Conservation (phyloP, 2,797 vertebrate species). For the Prunella strophiata region DNA sequence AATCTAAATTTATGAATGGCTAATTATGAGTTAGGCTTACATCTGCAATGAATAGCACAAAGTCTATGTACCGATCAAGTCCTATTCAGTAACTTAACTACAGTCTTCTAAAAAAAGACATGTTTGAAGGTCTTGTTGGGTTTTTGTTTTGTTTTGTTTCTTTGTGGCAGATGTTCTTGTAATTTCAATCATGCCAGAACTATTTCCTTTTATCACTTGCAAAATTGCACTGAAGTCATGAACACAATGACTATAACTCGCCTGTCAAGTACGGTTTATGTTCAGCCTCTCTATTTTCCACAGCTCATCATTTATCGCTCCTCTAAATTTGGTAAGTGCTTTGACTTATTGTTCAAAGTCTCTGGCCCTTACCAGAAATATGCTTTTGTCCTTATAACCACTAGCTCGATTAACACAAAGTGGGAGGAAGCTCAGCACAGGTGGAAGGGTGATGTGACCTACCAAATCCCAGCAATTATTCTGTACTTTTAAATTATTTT, state of each 20-base stretch:
- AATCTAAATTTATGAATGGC: neutral
- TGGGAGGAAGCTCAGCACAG: neutral
- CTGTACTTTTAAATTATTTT: neutral
- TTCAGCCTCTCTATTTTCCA: neutral
- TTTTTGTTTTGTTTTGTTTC: neutral
- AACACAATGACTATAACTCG: neutral
- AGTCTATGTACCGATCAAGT: neutral
- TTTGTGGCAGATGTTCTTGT: slow-evolving; percentile 40
- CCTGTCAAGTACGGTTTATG: neutral
- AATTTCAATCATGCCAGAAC: slow-evolving; percentile 9
- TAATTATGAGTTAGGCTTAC: slow-evolving; percentile 3
- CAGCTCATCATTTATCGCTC: neutral
- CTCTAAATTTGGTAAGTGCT: neutral
- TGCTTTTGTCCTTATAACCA: neutral
- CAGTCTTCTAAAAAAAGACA: slow-evolving; percentile 26
- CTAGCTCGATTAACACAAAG: neutral
- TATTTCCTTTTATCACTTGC: slow-evolving; percentile 7
- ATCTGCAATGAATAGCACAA: neutral
- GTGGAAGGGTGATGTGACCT: neutral
- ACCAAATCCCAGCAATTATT: neutral
- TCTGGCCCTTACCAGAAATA: neutral
- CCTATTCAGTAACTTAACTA: slow-evolving; percentile 21
- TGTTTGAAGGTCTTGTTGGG: neutral
- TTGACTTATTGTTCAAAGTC: neutral
- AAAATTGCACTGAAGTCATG: neutral